phyloP scores from a whole-genome alignment of 2,113 vertebrate genomes.

The Platichthys flesus region DNA sequence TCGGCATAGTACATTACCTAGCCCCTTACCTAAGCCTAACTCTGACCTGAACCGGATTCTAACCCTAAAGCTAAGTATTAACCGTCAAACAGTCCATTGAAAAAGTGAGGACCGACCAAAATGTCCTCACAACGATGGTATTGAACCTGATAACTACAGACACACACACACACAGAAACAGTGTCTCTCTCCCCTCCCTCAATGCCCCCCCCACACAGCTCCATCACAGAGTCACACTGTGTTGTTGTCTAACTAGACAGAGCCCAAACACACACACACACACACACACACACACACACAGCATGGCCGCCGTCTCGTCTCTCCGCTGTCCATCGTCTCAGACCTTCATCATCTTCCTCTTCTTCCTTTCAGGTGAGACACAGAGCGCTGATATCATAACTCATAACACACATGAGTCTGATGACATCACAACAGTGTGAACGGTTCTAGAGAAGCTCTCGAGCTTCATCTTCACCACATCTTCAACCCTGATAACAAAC shows the following conservation, averaged over 20 bases:
- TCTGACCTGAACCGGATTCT: too few species aligned
- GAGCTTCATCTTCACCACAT: too few species aligned
- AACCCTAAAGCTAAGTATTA: too few species aligned
- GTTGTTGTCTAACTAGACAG: constrained; percentile 19
- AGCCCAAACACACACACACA: not conserved
- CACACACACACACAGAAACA: constrained; percentile 12
- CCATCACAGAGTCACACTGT: constrained; percentile 23
- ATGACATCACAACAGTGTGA: not conserved
- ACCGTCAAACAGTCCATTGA: too few species aligned
- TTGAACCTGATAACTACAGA: too few species aligned
- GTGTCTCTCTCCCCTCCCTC: constrained; percentile 28
- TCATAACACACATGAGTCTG: not conserved
- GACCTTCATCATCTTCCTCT: constrained; percentile 50
- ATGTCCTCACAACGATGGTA: too few species aligned
- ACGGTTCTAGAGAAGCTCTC: too few species aligned
- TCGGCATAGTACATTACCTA: too few species aligned
- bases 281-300: constrained; percentile 21
- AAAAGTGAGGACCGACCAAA: too few species aligned
- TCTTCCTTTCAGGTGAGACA: constrained; percentile 68
- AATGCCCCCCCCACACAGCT: constrained; percentile 2
- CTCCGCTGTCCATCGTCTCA: constrained; percentile 17
- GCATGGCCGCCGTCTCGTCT: constrained; percentile 63
- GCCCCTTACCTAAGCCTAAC: too few species aligned
- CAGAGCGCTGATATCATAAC: constrained; percentile 8
- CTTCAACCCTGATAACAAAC: too few species aligned